Evolutionary conservation across 2,797 vertebrate genomes (phyloP), one percentile per base, ranked within the genome.

Genomic region (Ctenopoma kingsleyae): DNA sequence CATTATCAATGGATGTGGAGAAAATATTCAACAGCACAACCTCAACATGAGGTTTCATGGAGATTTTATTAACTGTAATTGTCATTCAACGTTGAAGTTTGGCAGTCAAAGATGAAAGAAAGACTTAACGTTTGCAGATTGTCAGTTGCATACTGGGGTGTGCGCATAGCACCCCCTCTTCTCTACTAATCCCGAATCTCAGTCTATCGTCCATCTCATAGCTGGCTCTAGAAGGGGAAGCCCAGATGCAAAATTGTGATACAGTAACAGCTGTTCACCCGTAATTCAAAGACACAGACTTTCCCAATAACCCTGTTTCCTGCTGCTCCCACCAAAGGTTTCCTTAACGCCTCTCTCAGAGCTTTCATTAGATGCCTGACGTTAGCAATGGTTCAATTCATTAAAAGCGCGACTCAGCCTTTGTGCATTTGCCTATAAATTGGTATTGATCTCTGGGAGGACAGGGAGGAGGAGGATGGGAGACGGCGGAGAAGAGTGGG

Each of bases 401-500:
- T 96, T 95, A 94, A 90, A 87, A 87, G 86, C 79, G 59, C 83
- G 82, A 95, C 91, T 93, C 87, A 86, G 95, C 92, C 94, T 87
- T 94, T 92, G 89, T 74, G 89, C 91, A 81, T 95, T 94, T 93
- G 92, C 93, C 94, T 95, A 95, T 93, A 95, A 96, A 96, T 94
- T 91, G 94, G 90, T 92, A 96, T 96, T 93, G 95, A 96, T 93
- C 90, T 65, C 86, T 8, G 16, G 67, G 80, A 66, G 84, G 81
- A 53, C 78, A 76, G 79, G 75, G 76, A 17, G 74, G 77, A 22
- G 30, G 62, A 68, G 48, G 23, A 2, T 25, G 78, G 79, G 55
- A 43, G 58, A 49, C 48, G 40, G 59, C 19, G 40, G 44, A 43
- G 54, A 61, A 47, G 55, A 23, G 41, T 13, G 80, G 38, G 9